phyloP scores from a whole-genome alignment of 1,140 invertebrate genomes.

The roundworm (Caenorhabditis elegans) region WBcel235 BX284606.5:16145501-16146000 shows the following conservation, averaged over 20 bases:
- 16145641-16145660: neutral
- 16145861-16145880: neutral
- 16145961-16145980: neutral
- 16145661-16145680: no score
- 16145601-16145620: neutral
- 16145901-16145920: neutral
- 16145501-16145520: neutral
- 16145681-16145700: no score
- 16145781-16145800: slow-evolving; percentile 10
- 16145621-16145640: neutral
- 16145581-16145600: neutral
- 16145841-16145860: neutral
- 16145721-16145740: slow-evolving; percentile 9
- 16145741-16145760: neutral
- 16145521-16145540: neutral
- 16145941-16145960: neutral
- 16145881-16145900: neutral
- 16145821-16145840: slow-evolving; percentile 9
- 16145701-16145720: neutral
- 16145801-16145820: neutral
- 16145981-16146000: no score
- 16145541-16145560: neutral
- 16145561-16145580: neutral
- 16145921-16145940: neutral
- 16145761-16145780: neutral